A percentile compares a stretch with the other conserved stretches of the same genome.
Evolutionary conservation across 2,888 invertebrate species (phyloP).

Genomic region (Dexiosoma caninum): DNA sequence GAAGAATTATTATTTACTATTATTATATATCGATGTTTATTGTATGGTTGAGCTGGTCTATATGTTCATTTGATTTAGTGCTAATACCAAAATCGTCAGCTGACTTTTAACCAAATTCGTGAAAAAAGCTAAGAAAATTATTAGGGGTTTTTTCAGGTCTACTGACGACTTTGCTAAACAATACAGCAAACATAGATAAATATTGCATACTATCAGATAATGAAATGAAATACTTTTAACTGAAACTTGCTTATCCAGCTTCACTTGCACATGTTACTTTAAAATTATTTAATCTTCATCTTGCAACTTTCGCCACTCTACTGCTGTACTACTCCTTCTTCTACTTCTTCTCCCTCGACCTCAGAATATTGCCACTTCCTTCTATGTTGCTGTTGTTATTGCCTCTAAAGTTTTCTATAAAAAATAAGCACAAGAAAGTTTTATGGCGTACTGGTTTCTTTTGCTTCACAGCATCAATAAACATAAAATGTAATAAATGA

Average conservation of each 20-base stretch:
- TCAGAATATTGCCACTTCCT: not conserved
- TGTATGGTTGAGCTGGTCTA: too few relatives aligned
- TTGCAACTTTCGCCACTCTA: too few relatives aligned
- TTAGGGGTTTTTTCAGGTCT: too few relatives aligned
- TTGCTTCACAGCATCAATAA: constrained; percentile 39
- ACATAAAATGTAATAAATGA: constrained; percentile 55
- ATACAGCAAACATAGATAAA: too few relatives aligned
- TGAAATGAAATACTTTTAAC: not conserved
- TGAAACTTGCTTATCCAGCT: not conserved
- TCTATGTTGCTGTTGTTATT: constrained; percentile 1
- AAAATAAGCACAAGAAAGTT: constrained; percentile 29
- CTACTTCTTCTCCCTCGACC: too few relatives aligned
- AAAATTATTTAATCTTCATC: not conserved
- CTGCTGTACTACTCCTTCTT: not conserved
- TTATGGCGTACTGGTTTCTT: constrained; percentile 43
- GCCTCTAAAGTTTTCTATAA: constrained; percentile 18
- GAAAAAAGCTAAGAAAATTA: too few relatives aligned
- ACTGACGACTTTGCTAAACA: too few relatives aligned
- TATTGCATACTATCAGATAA: not conserved
- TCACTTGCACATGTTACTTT: not conserved
- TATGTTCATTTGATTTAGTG: too few relatives aligned
- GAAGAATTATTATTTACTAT: too few relatives aligned
- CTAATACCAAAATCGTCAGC: too few relatives aligned
- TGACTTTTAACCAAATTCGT: too few relatives aligned
- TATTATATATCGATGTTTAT: too few relatives aligned